Evolutionary conservation across 2,113 vertebrate species (phyloP), one percentile per base, ranked within the genome.

Genomic region (Ophthalmolycus amberensis): DNA sequence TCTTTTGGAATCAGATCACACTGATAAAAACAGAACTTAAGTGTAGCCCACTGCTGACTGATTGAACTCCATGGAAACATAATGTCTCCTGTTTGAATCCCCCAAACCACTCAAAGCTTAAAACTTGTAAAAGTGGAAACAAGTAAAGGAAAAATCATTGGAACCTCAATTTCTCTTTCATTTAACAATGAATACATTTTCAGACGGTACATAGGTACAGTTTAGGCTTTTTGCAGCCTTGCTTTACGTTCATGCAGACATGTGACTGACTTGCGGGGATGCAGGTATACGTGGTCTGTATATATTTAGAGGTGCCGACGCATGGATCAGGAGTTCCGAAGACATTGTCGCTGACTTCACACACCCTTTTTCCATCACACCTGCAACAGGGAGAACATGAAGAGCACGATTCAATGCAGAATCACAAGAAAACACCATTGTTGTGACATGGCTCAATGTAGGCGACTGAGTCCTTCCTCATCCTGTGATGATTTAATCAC

Each of bases 211-310:
- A 25, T 4, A 9, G 22, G 12, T 10, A 52, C 9, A 58, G 56
- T 62, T 25, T 6, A 20, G 11, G 5, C 56, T 14, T 38, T 71
- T 71, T 52, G n/a, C 52, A 38, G n/a, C 20, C n/a, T 50, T 54
- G 34, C 18, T 63, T 64, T 58, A 6, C 6, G 11, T 15, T n/a
- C 14, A 56, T 25, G 50, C 46, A 69, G 11, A 34, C 10, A 38
- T 42, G n/a, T n/a, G 20, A 79, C 87, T 71, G 34, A 87, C 85
- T 40, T 79, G 81, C 62, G 67, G 74, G 76, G 10, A 71, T 0
- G 71, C 90, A 91, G 76, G 3, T 68, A 79, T 71, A 88, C 0
- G 50, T 81, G 79, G 82, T 83, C 16, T 90, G 37, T 58, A 90
- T n/a, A 15, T 91, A 91, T 63, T 88, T 90, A 7, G 3, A 58